These are phyloP conservation scores for Megalops atlanticus DNA, from an alignment of 2,113 vertebrate genomes.

Conservation along the genomic window DNA sequence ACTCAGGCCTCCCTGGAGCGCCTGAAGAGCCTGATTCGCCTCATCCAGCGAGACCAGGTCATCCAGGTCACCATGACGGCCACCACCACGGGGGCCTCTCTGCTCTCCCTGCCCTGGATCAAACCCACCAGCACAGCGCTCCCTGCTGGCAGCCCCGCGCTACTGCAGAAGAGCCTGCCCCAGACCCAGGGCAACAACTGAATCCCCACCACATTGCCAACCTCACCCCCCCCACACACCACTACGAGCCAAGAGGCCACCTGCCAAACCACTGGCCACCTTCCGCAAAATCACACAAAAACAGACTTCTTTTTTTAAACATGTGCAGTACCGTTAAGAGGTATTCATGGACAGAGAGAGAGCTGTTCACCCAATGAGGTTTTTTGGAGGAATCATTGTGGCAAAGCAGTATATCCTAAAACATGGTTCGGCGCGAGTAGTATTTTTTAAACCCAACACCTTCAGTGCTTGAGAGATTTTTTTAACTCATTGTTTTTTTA, in stretches of 20 bases:
- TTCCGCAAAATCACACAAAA: not conserved
- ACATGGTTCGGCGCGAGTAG: conserved; percentile 51
- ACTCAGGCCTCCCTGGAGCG: conserved; percentile 89
- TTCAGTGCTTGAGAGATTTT: conserved; percentile 81
- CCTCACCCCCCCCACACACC: conserved; percentile 4
- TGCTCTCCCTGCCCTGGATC: conserved; percentile 82
- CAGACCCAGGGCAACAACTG: conserved; percentile 84
- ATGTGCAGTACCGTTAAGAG: conserved; percentile 35
- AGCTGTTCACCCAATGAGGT: conserved; percentile 48
- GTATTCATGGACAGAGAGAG: conserved; percentile 31
- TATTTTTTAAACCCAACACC: conserved; percentile 76
- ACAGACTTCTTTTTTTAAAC: conserved; percentile 15
- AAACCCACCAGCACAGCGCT: conserved; percentile 70
- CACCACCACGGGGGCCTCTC: conserved; percentile 74
- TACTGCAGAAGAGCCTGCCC: conserved; percentile 77
- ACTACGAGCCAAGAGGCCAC: conserved; percentile 2
- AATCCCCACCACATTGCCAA: conserved; percentile 42
- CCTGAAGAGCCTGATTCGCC: conserved; percentile 86
- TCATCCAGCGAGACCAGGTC: conserved; percentile 88
- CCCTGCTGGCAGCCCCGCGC: conserved; percentile 47
- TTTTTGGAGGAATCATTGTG: conserved; percentile 50
- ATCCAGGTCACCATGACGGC: conserved; percentile 90
- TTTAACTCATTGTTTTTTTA: conserved; percentile 67
- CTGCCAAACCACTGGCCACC: conserved; percentile 19
- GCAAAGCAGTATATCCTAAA: conserved; percentile 52